These are phyloP conservation scores for Egretta garzetta DNA, from an alignment of 2,113 vertebrate species.

Conservation along the genomic window DNA sequence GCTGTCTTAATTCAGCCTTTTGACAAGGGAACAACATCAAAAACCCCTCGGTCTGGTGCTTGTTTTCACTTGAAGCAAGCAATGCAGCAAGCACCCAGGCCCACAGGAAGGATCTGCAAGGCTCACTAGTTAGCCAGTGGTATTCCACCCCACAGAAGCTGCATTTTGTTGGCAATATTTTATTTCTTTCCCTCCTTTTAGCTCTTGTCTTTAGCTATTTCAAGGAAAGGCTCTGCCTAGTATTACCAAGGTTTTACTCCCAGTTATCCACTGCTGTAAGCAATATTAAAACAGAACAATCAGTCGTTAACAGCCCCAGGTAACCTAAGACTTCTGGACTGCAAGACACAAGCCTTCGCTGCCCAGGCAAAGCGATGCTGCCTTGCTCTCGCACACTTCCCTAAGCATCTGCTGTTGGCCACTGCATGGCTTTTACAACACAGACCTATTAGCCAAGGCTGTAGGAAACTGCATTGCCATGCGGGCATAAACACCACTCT, in stretches of 20 bases:
- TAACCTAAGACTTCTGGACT: neutral
- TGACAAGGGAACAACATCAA: neutral
- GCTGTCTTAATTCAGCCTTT: neutral
- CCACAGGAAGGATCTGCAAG: neutral
- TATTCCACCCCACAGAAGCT: neutral
- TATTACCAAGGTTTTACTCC: neutral
- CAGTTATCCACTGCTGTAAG: neutral
- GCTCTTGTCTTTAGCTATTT: neutral
- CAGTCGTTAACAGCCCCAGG: neutral
- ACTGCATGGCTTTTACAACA: neutral
- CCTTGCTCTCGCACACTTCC: neutral
- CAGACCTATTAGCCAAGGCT: neutral
- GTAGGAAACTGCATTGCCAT: accelerated
- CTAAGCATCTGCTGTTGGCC: too few species aligned
- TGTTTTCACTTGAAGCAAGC: neutral
- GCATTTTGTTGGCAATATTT: neutral
- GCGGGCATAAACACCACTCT: accelerated
- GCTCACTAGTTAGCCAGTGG: neutral
- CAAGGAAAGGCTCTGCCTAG: neutral
- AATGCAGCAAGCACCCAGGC: neutral
- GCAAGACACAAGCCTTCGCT: neutral
- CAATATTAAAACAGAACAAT: neutral
- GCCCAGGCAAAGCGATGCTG: neutral
- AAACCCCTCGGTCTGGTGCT: accelerated
- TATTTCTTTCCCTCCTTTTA: neutral